Evolutionary conservation across 92 coral and sea anemone genomes (phyloP).

Genomic region (Porites rus): DNA sequence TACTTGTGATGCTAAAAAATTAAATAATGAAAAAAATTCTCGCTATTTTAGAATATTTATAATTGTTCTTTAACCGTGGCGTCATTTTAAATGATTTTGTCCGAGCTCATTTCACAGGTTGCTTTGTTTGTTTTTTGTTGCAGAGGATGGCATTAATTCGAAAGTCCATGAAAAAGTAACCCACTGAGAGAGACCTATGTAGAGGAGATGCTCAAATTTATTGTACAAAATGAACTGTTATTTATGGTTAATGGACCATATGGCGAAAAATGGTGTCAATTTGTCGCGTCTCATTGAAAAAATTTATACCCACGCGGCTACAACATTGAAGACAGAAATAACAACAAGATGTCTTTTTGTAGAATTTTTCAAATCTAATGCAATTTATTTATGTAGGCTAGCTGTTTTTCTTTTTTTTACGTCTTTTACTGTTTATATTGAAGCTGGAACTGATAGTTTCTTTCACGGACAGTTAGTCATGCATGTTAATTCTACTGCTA

Average conservation of each 20-base stretch:
- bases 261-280: background rate
- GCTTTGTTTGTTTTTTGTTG: conserved; percentile 11
- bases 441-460: background rate
- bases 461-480: background rate
- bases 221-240: conserved; percentile 9
- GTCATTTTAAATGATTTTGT: too few species aligned
- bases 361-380: background rate
- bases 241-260: background rate
- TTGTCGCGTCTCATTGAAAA: background rate
- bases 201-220: conserved; percentile 11
- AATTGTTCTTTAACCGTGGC: too few species aligned
- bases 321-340: too few species aligned
- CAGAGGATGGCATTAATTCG: conserved; percentile 94
- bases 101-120: background rate
- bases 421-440: background rate
- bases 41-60: too few species aligned
- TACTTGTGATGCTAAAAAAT: too few species aligned
- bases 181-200: background rate
- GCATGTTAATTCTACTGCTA: too few species aligned
- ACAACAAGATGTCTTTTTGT: background rate
- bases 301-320: background rate
- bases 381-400: background rate
- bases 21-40: too few species aligned
- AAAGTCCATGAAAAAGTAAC: conserved; percentile 90
- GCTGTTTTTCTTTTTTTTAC: background rate